Conservation (phyloP, 1,140 invertebrate species). For the Drosophila arizonae region DNA sequence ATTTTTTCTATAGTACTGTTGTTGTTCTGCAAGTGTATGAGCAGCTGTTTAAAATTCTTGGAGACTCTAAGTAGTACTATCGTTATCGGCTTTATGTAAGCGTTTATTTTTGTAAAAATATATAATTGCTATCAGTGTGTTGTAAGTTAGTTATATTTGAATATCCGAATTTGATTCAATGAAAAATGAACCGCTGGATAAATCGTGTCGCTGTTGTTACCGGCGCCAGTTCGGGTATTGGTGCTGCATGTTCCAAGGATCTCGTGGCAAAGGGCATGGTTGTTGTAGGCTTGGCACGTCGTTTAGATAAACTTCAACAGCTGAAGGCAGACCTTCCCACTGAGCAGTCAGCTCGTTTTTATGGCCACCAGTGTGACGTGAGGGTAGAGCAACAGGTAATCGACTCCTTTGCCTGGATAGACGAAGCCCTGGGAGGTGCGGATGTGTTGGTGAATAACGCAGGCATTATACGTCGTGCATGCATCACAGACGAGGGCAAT, state of each 20-base stretch:
- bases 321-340: slow-evolving; percentile 42
- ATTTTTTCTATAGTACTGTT: background rate
- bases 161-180: background rate
- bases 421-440: slow-evolving; percentile 85
- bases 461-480: slow-evolving; percentile 75
- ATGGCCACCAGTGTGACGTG: slow-evolving; percentile 85
- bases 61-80: background rate
- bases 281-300: slow-evolving; percentile 88
- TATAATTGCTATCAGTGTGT: background rate
- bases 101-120: background rate
- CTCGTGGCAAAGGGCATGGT: slow-evolving; percentile 84
- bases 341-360: slow-evolving; percentile 49
- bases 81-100: background rate
- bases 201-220: slow-evolving; percentile 72
- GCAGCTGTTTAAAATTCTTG: background rate
- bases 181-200: slow-evolving; percentile 8
- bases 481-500: slow-evolving; percentile 62
- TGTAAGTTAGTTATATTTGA: background rate
- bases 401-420: slow-evolving; percentile 86
- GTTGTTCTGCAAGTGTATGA: background rate
- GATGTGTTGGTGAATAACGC: slow-evolving; percentile 89
- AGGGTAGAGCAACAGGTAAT: slow-evolving; percentile 86
- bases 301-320: slow-evolving; percentile 83
- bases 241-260: slow-evolving; percentile 80
- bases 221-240: slow-evolving; percentile 85